Conservation (phyloP, 2,888 invertebrate genomes). For the Lampropteryx suffumata region DNA sequence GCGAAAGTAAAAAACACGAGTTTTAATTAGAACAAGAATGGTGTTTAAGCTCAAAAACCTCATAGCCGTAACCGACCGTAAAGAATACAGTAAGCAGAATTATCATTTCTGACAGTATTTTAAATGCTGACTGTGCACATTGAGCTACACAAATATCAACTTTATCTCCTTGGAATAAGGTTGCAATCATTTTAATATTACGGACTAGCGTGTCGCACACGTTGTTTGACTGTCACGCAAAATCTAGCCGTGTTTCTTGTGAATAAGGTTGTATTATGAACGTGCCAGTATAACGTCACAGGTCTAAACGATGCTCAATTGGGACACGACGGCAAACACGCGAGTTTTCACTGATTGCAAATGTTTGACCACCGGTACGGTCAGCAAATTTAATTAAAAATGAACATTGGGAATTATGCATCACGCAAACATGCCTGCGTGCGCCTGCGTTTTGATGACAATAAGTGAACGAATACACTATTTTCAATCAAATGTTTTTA, state of each 20-base stretch:
- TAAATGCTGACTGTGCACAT: slow-evolving; percentile 5
- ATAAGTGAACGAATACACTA: background rate
- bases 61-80: background rate
- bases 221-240: slow-evolving; percentile 4
- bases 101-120: slow-evolving; percentile 10
- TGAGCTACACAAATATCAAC: slow-evolving; percentile 1
- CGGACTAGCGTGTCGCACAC: slow-evolving; percentile 15
- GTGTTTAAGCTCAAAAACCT: too few relatives aligned
- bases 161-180: slow-evolving; percentile 15
- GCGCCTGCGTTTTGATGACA: slow-evolving; percentile 17
- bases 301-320: slow-evolving; percentile 42
- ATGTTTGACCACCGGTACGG: slow-evolving; percentile 51
- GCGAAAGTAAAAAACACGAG: too few relatives aligned
- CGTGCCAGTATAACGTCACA: slow-evolving; percentile 16
- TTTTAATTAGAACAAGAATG: background rate
- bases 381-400: slow-evolving; percentile 34
- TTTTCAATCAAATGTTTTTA: background rate
- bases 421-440: slow-evolving; percentile 11
- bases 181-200: slow-evolving; percentile 18
- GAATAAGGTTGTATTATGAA: slow-evolving; percentile 18
- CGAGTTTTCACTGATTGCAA: slow-evolving; percentile 57
- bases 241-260: slow-evolving; percentile 10
- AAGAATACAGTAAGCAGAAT: slow-evolving; percentile 16
- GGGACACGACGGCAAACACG: slow-evolving; percentile 49
- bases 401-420: slow-evolving; percentile 15